Evolutionary conservation across 2,888 invertebrate genomes (phyloP), one percentile per base, ranked within the genome.

Genomic region (Apodemia zela): DNA sequence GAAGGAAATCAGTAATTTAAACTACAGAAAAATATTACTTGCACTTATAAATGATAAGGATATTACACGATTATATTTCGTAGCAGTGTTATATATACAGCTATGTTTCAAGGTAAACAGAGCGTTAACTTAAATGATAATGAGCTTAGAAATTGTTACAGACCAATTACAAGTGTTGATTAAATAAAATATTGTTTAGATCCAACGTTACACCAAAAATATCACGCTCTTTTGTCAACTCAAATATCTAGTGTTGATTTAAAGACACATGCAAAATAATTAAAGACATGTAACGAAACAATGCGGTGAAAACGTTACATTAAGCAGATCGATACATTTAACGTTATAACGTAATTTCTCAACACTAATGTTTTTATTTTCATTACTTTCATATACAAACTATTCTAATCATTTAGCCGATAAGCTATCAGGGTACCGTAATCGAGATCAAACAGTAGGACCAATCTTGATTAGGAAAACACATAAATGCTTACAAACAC

Each of bases 241-340:
- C 33, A 7, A 33, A 33, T 33, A 33, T 33, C 5, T 33, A 33
- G 33, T 8, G 33, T 33, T 7, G 33, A 33, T 33, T 33, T 33
- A 33, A 8, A 8, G 7, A 33, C 10, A 8, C 33, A 10, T 33
- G 33, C 33, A 8, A 33, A 33, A 33, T 33, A 33, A 33, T 33
- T 33, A 33, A 5, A 29, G 33, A 33, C 33, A 33, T 33, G 33
- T 33, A 33, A 33, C 33, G 7, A 33, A 33, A 33, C 33, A 33
- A 33, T 33, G 33, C 33, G 33, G 66, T 64, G 66, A 65, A 66
- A 66, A 66, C 65, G 67, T 60, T 29, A 38, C 61, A 64, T 25
- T 38, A 61, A 45, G 63, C 59, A 54, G 78, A 79, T 79, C 76
- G 76, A 81, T 81, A 77, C 72, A 75, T 74, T 79, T 73, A 76